phyloP scores from a whole-genome alignment of 2,888 invertebrate genomes.

The Fragum fragum region DNA sequence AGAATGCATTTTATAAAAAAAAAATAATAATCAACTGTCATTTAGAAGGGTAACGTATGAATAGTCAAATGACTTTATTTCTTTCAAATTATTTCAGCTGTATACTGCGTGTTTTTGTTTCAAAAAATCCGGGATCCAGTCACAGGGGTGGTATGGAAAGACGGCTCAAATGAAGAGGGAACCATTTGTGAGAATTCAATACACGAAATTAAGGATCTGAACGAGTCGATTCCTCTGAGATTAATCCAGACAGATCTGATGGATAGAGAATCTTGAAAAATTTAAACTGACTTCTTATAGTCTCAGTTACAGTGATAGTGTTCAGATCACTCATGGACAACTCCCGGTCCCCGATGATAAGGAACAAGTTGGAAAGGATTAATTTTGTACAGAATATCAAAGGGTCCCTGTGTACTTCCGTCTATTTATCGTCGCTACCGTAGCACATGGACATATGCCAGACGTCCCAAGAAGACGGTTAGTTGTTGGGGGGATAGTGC shows the following conservation, averaged over 20 bases:
- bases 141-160: constrained; percentile 60
- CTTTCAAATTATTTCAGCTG: constrained; percentile 78
- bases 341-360: too few species aligned
- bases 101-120: constrained; percentile 95
- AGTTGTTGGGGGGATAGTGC: too few species aligned
- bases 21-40: too few species aligned
- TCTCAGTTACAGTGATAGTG: too few species aligned
- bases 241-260: neutral
- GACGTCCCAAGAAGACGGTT: too few species aligned
- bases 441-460: too few species aligned
- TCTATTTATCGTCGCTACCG: too few species aligned
- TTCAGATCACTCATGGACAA: too few species aligned
- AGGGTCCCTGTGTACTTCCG: too few species aligned
- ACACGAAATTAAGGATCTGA: neutral
- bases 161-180: neutral
- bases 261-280: neutral
- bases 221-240: neutral
- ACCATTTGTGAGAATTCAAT: neutral
- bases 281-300: too few species aligned
- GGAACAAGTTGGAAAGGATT: too few species aligned
- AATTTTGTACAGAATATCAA: too few species aligned
- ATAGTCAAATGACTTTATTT: neutral
- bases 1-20: neutral
- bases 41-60: neutral
- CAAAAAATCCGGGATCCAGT: constrained; percentile 88